A percentile compares a stretch with the other conserved stretches of the same genome.
phyloP scores from a whole-genome alignment of 2,113 vertebrate genomes.

The Muscicapa adusta region DNA sequence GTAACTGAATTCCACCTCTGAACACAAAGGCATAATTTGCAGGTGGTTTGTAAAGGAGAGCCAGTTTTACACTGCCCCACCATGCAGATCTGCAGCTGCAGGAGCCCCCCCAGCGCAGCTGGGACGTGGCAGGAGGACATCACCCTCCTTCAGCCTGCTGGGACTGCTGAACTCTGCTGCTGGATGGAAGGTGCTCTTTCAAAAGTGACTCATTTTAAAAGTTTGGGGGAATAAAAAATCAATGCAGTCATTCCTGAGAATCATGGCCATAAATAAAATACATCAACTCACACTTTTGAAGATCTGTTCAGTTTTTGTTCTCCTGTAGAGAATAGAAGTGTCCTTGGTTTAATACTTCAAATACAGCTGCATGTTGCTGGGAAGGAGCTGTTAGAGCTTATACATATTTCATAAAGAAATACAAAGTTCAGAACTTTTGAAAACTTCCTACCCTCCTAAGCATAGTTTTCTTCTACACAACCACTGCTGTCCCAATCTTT shows the following conservation, averaged over 20 bases:
- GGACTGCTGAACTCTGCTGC: not conserved
- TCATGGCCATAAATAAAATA: not conserved
- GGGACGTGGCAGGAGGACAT: rapidly evolving
- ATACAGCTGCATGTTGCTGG: not conserved
- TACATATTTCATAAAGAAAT: constrained; percentile 3
- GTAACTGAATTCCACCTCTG: not conserved
- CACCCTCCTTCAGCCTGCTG: not conserved
- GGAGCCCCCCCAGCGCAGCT: not conserved
- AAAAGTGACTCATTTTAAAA: not conserved
- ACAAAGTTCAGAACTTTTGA: not conserved
- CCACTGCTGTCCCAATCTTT: not conserved
- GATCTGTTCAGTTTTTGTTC: not conserved
- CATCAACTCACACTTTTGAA: not conserved
- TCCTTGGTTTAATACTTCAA: constrained; percentile 24
- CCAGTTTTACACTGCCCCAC: not conserved
- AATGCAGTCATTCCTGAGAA: not conserved
- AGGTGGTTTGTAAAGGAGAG: not conserved
- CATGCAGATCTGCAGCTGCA: not conserved
- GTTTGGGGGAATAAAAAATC: not conserved
- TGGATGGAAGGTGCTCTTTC: not conserved
- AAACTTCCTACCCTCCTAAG: not conserved
- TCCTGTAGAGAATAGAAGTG: not conserved
- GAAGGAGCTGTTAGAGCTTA: not conserved
- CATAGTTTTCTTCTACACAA: not conserved
- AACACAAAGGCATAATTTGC: not conserved